Conservation (phyloP, 2,113 vertebrate species). For the Perca schrenkii region DNA sequence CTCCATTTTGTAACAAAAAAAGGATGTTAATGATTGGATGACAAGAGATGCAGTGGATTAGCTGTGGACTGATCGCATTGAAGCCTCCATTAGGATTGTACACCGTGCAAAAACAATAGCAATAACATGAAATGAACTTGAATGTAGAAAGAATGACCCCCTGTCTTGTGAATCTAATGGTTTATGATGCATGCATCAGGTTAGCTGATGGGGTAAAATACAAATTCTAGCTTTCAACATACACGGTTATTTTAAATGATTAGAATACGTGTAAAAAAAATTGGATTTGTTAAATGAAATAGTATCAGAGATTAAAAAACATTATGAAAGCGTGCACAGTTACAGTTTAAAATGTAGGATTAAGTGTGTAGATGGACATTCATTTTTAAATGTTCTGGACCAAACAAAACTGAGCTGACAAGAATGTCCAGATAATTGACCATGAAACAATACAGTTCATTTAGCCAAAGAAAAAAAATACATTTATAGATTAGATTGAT, state of each 20-base stretch:
- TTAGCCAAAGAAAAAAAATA: constrained; percentile 70
- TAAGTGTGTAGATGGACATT: constrained; percentile 39
- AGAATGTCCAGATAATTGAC: constrained; percentile 39
- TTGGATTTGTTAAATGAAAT: constrained; percentile 35
- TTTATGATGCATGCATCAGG: constrained; percentile 69
- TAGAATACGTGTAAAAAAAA: constrained; percentile 39
- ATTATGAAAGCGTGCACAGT: constrained; percentile 29
- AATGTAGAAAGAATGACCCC: constrained; percentile 66
- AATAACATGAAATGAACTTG: constrained; percentile 77
- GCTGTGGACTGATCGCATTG: constrained; percentile 21
- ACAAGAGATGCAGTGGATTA: constrained; percentile 36
- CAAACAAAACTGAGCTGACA: constrained; percentile 52
- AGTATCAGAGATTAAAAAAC: constrained; percentile 22
- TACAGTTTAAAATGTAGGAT: constrained; percentile 31
- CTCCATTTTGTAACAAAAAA: constrained; percentile 88
- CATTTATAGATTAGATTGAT: constrained; percentile 45
- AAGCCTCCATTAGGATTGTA: constrained; percentile 42
- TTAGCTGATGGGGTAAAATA: constrained; percentile 59
- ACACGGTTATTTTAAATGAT: constrained; percentile 26
- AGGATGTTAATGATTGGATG: constrained; percentile 51
- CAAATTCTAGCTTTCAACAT: constrained; percentile 51
- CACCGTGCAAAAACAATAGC: constrained; percentile 71
- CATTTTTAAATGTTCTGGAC: constrained; percentile 53
- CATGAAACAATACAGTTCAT: constrained; percentile 44
- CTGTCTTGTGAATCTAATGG: constrained; percentile 64